Conservation (phyloP, 2,797 vertebrate species). For the Vultur gryphus region DNA sequence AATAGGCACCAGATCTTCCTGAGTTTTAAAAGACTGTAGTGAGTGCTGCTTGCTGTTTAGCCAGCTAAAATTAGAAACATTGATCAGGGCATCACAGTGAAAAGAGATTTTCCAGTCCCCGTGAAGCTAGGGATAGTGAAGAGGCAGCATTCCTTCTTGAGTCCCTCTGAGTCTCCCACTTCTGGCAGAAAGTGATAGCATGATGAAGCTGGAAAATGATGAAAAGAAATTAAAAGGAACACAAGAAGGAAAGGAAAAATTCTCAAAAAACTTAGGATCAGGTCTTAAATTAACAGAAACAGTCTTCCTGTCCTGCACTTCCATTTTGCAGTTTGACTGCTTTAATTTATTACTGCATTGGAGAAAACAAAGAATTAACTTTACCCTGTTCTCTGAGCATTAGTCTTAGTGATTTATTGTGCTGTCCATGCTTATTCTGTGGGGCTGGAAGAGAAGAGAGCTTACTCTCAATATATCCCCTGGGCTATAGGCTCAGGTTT, state of each 20-base stretch:
- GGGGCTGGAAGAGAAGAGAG: neutral
- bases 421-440: neutral
- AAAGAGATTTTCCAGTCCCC: slow-evolving; percentile 2
- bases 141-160: neutral
- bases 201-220: neutral
- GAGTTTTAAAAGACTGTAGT: neutral
- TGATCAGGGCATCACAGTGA: neutral
- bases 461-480: neutral
- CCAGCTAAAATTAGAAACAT: neutral
- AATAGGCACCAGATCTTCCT: neutral
- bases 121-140: neutral
- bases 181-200: neutral
- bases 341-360: neutral
- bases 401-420: neutral
- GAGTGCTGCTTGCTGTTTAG: neutral
- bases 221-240: neutral
- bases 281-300: neutral
- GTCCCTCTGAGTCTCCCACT: neutral
- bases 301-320: neutral
- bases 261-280: neutral
- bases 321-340: neutral
- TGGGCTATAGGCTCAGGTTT: neutral
- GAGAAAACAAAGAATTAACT: neutral
- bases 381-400: neutral
- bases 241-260: neutral